phyloP scores from a whole-genome alignment of 2,888 invertebrate genomes.

The Nebria salina region DNA sequence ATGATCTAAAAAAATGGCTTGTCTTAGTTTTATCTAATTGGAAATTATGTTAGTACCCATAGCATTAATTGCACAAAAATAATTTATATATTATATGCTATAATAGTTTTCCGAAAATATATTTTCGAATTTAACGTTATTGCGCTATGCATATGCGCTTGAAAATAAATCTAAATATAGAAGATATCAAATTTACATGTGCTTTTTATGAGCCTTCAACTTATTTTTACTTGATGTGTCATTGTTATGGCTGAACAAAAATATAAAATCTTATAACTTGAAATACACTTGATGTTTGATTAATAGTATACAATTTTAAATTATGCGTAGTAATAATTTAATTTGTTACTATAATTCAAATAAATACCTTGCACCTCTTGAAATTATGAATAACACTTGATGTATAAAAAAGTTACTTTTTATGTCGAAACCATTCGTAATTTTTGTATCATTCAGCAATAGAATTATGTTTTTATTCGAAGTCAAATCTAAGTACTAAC shows the following conservation, averaged over 20 bases:
- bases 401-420: too few relatives aligned
- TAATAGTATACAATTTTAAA: background rate
- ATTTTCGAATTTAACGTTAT: background rate
- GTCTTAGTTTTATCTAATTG: background rate
- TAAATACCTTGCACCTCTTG: too few relatives aligned
- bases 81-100: background rate
- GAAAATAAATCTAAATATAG: background rate
- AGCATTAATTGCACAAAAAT: too few relatives aligned
- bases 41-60: background rate
- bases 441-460: too few relatives aligned
- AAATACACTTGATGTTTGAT: background rate
- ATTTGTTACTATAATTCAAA: too few relatives aligned
- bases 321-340: too few relatives aligned
- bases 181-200: background rate
- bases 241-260: background rate
- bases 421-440: too few relatives aligned
- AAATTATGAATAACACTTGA: too few relatives aligned
- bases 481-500: too few relatives aligned
- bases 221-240: background rate
- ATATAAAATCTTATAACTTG: background rate
- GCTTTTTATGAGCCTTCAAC: background rate
- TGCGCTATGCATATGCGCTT: background rate
- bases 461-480: too few relatives aligned
- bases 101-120: background rate
- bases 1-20: slow-evolving; percentile 32